Evolutionary conservation across 2,888 invertebrate species (phyloP).

Genomic region (Merodon equestris): DNA sequence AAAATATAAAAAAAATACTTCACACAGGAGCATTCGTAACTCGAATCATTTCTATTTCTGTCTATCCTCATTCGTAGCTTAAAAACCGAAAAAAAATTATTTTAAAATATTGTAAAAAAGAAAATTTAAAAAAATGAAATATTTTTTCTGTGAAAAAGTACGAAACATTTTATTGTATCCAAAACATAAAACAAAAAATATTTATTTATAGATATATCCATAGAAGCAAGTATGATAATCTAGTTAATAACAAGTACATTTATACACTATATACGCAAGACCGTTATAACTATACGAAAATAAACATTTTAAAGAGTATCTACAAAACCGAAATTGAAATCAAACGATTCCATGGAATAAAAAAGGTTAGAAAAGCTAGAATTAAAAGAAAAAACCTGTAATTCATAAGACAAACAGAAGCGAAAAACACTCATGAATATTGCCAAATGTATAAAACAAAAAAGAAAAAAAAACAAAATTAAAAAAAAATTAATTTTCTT

Average conservation of each 20-base stretch:
- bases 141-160: constrained; percentile 69
- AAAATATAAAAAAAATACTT: constrained; percentile 8
- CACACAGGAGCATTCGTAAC: constrained; percentile 8
- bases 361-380: constrained; percentile 19
- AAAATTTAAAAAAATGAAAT: constrained; percentile 25
- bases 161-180: constrained; percentile 45
- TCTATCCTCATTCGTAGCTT: constrained; percentile 4
- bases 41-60: constrained; percentile 12
- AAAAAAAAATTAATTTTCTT: not conserved
- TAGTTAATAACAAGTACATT: constrained; percentile 24
- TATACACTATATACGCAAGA: constrained; percentile 44
- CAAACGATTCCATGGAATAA: constrained; percentile 66
- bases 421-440: constrained; percentile 46
- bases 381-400: constrained; percentile 17
- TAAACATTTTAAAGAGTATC: constrained; percentile 30
- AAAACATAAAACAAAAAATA: constrained; percentile 32
- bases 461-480: constrained; percentile 20
- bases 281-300: constrained; percentile 46
- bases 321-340: constrained; percentile 18
- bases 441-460: constrained; percentile 62
- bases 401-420: constrained; percentile 13
- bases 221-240: no score
- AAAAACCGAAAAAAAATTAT: constrained; percentile 1
- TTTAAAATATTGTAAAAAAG: constrained; percentile 22
- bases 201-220: no score